These are phyloP conservation scores for Meda fulgida DNA, from an alignment of 2,797 vertebrate genomes.

Conservation along the genomic window DNA sequence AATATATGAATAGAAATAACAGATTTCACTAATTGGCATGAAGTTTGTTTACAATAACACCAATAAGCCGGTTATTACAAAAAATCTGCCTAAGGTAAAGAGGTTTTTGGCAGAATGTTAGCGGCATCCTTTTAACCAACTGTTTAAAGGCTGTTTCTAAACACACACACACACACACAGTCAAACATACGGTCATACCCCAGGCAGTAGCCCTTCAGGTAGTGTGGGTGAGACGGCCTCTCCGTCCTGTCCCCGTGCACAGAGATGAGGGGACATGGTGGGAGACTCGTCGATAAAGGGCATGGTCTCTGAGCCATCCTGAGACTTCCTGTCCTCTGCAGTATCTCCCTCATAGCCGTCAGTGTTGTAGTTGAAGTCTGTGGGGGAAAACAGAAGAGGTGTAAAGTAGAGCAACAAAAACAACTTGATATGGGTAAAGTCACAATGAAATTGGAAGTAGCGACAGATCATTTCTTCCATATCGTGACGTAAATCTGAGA, in stretches of 20 bases:
- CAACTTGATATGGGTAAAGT: not conserved
- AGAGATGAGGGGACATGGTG: constrained; percentile 97
- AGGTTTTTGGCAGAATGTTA: not conserved
- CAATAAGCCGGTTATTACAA: not conserved
- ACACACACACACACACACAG: not conserved
- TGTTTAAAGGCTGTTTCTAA: not conserved
- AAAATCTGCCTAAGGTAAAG: not conserved
- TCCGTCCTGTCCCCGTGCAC: constrained; percentile 84
- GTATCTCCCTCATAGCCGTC: constrained; percentile 94
- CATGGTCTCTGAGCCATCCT: constrained; percentile 95
- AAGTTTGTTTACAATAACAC: not conserved
- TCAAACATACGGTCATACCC: constrained; percentile 74
- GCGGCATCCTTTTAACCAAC: not conserved
- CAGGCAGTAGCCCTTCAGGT: constrained; percentile 81
- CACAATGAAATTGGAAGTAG: not conserved
- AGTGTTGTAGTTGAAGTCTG: constrained; percentile 97
- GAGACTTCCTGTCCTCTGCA: constrained; percentile 91
- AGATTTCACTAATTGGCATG: not conserved
- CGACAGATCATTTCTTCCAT: not conserved
- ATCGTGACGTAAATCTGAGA: not conserved
- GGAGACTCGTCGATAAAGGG: constrained; percentile 98
- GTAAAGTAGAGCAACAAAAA: not conserved
- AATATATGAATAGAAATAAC: not conserved
- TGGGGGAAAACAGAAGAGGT: constrained; percentile 64
- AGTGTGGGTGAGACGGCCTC: constrained; percentile 85